Evolutionary conservation across 2,888 invertebrate genomes (phyloP).

Genomic region (Frankliniella intonsa): DNA sequence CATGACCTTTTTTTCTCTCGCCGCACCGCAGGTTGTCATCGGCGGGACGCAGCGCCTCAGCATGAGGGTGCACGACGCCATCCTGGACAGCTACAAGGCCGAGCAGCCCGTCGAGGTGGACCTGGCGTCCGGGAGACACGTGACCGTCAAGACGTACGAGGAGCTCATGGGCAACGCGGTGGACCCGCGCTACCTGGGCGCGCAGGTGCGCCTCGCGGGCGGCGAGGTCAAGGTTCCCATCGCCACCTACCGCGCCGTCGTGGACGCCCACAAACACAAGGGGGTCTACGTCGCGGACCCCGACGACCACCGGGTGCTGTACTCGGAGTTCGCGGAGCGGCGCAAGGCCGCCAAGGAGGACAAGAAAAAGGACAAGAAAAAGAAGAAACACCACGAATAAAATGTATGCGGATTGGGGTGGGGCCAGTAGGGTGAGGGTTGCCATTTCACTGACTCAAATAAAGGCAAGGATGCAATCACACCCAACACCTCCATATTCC

Average conservation of each 20-base stretch:
- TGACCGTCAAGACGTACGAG: neutral
- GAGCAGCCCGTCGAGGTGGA: neutral
- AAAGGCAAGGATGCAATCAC: too few species aligned
- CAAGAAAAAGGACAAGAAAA: neutral
- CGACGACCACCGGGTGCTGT: slow-evolving; percentile 1
- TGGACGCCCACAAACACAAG: slow-evolving; percentile 5
- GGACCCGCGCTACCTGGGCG: neutral
- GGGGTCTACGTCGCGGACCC: slow-evolving; percentile 4
- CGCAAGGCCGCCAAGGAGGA: neutral
- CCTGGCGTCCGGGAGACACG: neutral
- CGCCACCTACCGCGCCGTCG: slow-evolving; percentile 2
- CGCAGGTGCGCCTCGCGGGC: neutral
- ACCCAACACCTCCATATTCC: too few species aligned
- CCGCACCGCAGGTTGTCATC: neutral
- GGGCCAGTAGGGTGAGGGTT: too few species aligned
- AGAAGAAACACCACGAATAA: neutral
- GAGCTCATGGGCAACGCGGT: neutral
- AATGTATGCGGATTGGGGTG: neutral
- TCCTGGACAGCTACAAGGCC: neutral
- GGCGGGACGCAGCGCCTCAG: slow-evolving; percentile 12
- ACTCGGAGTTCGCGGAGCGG: neutral
- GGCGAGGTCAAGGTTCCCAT: neutral
- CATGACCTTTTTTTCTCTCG: too few species aligned
- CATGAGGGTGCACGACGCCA: slow-evolving; percentile 3
- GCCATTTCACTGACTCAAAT: too few species aligned